Conservation (phyloP, 2,888 invertebrate genomes). For the Apamea anceps region DNA sequence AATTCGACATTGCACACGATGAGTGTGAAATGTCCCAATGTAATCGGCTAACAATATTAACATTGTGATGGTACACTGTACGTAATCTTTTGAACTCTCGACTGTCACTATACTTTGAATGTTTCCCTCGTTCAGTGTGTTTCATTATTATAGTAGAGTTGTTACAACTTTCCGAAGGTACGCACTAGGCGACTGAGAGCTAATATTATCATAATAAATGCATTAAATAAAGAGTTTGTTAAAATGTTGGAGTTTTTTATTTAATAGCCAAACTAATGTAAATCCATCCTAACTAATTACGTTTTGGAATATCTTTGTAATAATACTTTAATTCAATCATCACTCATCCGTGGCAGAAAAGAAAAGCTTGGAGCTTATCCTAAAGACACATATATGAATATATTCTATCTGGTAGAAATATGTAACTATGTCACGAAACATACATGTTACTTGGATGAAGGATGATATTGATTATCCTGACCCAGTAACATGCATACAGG, state of each 20-base stretch:
- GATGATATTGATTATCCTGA: not conserved
- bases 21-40: slow-evolving; percentile 20
- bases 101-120: slow-evolving; percentile 68
- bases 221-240: slow-evolving; percentile 90
- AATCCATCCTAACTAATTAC: not conserved
- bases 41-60: slow-evolving; percentile 34
- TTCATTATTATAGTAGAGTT: slow-evolving; percentile 80
- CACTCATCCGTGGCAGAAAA: not conserved
- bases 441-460: not conserved
- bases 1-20: slow-evolving; percentile 12
- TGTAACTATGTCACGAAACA: not conserved
- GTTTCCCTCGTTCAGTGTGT: slow-evolving; percentile 71
- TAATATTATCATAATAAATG: slow-evolving; percentile 90
- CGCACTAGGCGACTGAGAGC: slow-evolving; percentile 91
- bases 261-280: slow-evolving; percentile 20
- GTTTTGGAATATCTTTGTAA: not conserved
- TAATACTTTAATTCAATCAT: not conserved
- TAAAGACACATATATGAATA: not conserved
- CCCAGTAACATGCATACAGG: not conserved
- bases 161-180: slow-evolving; percentile 90
- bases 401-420: not conserved
- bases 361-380: not conserved
- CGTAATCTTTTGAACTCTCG: slow-evolving; percentile 70
- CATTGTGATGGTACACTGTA: slow-evolving; percentile 62
- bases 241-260: slow-evolving; percentile 80